Conservation (phyloP, 2,113 vertebrate species). For the Riparia riparia region DNA sequence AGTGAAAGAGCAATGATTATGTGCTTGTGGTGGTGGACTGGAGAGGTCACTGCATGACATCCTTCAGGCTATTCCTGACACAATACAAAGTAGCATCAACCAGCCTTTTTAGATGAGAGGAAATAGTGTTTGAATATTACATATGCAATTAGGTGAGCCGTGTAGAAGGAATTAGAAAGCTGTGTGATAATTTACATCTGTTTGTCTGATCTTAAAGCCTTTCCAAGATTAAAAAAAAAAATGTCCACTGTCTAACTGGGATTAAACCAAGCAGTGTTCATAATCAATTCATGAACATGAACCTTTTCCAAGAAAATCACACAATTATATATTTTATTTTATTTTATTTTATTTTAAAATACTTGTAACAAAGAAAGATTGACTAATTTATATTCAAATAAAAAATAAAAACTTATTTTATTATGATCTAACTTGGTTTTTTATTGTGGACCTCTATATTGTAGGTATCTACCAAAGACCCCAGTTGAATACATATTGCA, state of each 20-base stretch:
- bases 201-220: background rate
- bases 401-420: background rate
- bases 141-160: background rate
- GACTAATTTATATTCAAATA: background rate
- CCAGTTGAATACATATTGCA: background rate
- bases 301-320: background rate
- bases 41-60: background rate
- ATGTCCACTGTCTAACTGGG: background rate
- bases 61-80: background rate
- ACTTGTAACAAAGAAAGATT: background rate
- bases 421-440: background rate
- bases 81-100: background rate
- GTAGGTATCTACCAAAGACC: background rate
- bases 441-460: background rate
- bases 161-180: background rate
- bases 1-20: background rate
- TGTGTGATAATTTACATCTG: background rate
- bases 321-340: background rate
- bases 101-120: background rate
- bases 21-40: background rate
- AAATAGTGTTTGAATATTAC: background rate
- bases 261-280: background rate
- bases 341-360: background rate
- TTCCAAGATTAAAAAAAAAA: background rate
- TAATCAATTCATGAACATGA: background rate